A percentile compares a stretch with the other conserved stretches of the same genome.
Conservation (phyloP, 2,113 vertebrate species). For the Hippocampus abdominalis region DNA sequence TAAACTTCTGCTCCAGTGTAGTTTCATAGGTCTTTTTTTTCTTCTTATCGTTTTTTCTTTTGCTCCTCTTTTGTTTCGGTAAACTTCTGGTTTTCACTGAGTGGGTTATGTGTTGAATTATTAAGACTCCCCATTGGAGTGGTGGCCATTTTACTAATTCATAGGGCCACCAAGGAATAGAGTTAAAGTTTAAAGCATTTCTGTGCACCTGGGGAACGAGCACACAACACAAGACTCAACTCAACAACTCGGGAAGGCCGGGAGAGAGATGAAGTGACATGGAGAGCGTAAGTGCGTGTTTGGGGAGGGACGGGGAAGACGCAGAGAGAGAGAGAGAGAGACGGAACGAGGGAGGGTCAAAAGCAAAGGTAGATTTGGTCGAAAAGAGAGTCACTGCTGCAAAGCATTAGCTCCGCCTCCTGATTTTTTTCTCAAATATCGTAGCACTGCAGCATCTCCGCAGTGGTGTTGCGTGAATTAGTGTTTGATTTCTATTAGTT, state of each 20-base stretch:
- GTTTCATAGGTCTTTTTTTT: constrained; percentile 25
- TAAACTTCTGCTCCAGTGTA: constrained; percentile 55
- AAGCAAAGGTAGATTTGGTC: not conserved
- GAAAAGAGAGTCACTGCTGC: not conserved
- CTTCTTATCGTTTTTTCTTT: constrained; percentile 9
- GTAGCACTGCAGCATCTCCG: too few relatives aligned
- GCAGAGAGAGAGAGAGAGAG: constrained; percentile 26
- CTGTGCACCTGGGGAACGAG: constrained; percentile 60
- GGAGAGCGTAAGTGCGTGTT: constrained; percentile 1
- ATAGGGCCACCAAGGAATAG: constrained; percentile 77
- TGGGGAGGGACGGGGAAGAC: not conserved
- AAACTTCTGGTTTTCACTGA: constrained; percentile 74
- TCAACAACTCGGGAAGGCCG: constrained; percentile 41
- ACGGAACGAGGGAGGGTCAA: constrained; percentile 7
- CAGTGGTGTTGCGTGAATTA: too few relatives aligned
- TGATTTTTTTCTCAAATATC: too few relatives aligned
- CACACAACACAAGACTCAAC: constrained; percentile 57
- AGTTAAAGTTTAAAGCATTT: constrained; percentile 73
- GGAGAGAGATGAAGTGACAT: constrained; percentile 20
- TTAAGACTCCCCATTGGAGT: constrained; percentile 77
- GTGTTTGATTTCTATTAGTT: too few relatives aligned
- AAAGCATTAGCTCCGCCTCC: too few relatives aligned
- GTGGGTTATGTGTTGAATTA: constrained; percentile 75
- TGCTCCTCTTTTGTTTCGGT: constrained; percentile 69
- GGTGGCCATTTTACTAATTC: constrained; percentile 79